Base-by-base conservation (phyloP, 1,140 invertebrate species). In the Tyrophagus putrescentiae region DNA sequence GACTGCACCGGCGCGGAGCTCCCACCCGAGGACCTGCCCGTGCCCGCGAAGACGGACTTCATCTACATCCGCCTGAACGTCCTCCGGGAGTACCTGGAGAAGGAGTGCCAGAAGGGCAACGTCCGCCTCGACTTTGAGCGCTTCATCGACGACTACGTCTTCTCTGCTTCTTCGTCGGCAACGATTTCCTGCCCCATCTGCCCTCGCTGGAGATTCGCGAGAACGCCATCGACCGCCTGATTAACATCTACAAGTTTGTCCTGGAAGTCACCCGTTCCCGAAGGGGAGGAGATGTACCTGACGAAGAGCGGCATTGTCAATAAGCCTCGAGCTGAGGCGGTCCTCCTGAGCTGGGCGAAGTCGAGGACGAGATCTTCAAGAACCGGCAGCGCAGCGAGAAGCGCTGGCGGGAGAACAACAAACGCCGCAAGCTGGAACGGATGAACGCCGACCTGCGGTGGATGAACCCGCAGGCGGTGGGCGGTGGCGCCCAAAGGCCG, bases 91-190 rank as follows among this genome's bases (percentile, higher is more conserved):
- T 98, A 99, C 76, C 73, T 99, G 44, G 85, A 89, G 69, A 81
- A 79, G 72, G 58, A 67, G 59, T 28, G 13, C 27, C n/a, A 48
- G 29, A 32, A 25, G n/a, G 50, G 23, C 4, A n/a, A 18, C 52
- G 54, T 54, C 29, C 11, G 45, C 27, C 21, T 65, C 2, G 57
- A 66, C 45, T 57, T 65, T 69, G 87, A 96, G 69, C 74, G 90
- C 62, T 89, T 82, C 1, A 70, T 96, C 2, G 96, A 99, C 73
- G 96, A 99, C 75, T 99, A 95, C 94, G 94, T 98, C 0, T 98
- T 71, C 97, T 99, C 91, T 98, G 96, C 74, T 99, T 99, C 75
- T 99, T 99, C 76, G 96, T 99, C 59, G 96, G 96, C 41, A 99
- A 99, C 75, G 96, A 99, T 76, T 99, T 99, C 72, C 72, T 99